Evolutionary conservation across 2,888 invertebrate genomes (phyloP), one percentile per base, ranked within the genome.

Genomic region (Lutraria lutraria): DNA sequence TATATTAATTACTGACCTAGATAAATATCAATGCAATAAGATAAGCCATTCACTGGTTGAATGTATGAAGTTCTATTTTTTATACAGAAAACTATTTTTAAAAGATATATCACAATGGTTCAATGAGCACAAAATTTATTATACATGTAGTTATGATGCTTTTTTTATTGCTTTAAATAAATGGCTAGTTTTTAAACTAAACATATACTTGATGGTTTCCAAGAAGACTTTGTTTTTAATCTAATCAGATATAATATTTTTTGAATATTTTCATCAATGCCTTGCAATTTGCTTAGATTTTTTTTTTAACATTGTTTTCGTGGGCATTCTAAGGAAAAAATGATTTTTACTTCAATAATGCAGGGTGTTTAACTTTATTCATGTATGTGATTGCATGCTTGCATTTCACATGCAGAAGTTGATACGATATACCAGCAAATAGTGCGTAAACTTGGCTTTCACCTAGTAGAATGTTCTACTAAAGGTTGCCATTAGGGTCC

Each of bases 1-100:
- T 43, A 43, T 4, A n/a, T 25, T n/a, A 68, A 25, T 56, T 63
- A 63, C 19, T n/a, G 10, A 63, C 10, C 10, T n/a, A n/a, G 63
- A n/a, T n/a, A 63, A 21, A n/a, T 63, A n/a, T 1, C 56, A 56
- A 63, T 63, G 63, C 25, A 10, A 68, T 68, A 8, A 4, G 25
- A 25, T 25, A 8, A 25, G 8, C 12, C 63, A 68, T 68, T 68
- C 63, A 68, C 63, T 68, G 63, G 63, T 25, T 68, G 63, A 68
- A 68, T 68, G 63, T 68, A 25, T 6, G 13, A 68, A 3, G 63
- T 68, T 68, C 63, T 68, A 68, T 68, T 68, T 68, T n/a, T 68
- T 68, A 68, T 68, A 68, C 25, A 25, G 25, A 68, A 60, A 68
- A 68, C n/a, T 68, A 68, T n/a, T 25, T 68, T 68, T 68, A 68